Percentiles rank a stretch among this genome's conserved stretches.
These are phyloP conservation scores for Myrmophylax atrothorax DNA, from an alignment of 2,113 vertebrate species.

Conservation along the genomic window DNA sequence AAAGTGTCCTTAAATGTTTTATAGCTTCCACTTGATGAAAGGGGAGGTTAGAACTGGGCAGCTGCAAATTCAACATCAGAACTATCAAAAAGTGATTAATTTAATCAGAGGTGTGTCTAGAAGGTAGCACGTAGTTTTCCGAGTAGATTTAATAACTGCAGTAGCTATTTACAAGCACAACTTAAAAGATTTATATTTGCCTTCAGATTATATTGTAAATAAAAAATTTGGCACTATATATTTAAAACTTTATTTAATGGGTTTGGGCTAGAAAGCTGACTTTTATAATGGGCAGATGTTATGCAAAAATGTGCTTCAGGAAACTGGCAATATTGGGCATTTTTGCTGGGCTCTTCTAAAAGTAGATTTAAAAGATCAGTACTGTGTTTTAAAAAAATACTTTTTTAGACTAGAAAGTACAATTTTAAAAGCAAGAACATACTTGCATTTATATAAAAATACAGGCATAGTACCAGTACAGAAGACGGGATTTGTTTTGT, in stretches of 20 bases:
- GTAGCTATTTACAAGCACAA: conserved; percentile 54
- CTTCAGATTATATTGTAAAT: conserved; percentile 66
- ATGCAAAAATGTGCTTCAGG: conserved; percentile 14
- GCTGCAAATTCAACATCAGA: conserved; percentile 28
- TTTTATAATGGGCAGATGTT: conserved; percentile 22
- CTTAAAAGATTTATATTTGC: conserved; percentile 64
- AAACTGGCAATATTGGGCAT: background rate
- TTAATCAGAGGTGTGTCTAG: background rate
- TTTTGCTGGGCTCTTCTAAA: conserved; percentile 4
- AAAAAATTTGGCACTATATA: conserved; percentile 49
- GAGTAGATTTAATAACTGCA: conserved; percentile 33
- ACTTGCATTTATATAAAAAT: background rate
- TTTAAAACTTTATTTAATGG: conserved; percentile 62
- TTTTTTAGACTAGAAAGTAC: background rate
- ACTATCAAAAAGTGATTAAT: background rate
- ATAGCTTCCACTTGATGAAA: conserved; percentile 45
- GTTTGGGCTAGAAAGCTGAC: conserved; percentile 26
- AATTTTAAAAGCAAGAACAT: background rate
- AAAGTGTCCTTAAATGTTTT: conserved; percentile 81
- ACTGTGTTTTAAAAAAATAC: background rate
- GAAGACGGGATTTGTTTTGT: background rate
- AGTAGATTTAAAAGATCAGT: background rate
- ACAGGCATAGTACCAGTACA: background rate
- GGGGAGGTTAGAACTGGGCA: conserved; percentile 33
- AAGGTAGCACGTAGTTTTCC: conserved; percentile 11